Base-by-base conservation (phyloP, 1,140 invertebrate species). In the Cydia fagiglandana region DNA sequence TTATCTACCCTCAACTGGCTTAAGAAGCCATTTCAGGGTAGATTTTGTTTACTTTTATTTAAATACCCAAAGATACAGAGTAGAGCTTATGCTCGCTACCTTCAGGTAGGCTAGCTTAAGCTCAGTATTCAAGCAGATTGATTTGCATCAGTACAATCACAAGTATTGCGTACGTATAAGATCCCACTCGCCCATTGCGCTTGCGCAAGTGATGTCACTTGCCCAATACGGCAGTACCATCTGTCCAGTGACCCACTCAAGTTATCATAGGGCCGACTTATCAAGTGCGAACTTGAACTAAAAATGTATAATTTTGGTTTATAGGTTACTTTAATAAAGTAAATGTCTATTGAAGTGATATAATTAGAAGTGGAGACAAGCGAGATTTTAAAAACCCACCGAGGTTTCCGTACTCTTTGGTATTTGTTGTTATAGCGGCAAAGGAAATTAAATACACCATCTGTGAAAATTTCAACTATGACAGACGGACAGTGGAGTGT, bases 231-330 rank as follows among this genome's bases (percentile, higher is more conserved):
- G 80, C 20, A 74, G 74, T 68, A 70, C 80, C 82, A 81, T 76
- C 79, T 84, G 83, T 75, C 73, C 83, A 75, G n/a, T 85, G 85
- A 86, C 85, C 84, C 73, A 86, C 78, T 84, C 66, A 17, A 61
- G 34, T 70, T 70, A 70, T 70, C 66, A 12, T 38, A 38, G 66
- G 66, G n/a, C 66, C 34, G 15, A 41, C 12, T 61, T 61, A 61
- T 61, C 20, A 12, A 12, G 17, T 70, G 34, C 30, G 34, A 70
- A 70, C 66, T 70, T 70, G 66, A 70, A 41, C 66, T 38, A 45
- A 45, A 70, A 61, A n/a, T 13, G 1, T 61, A 30, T 34, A 34
- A 61, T 61, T 53, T 61, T 24, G 56, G 7, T 61, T 61, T 61
- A 24, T 61, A 61, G 53, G 20, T 24, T 7, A 61, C 50, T 53